phyloP scores from a whole-genome alignment of 2,797 vertebrate genomes.

The Channallabes apus region DNA sequence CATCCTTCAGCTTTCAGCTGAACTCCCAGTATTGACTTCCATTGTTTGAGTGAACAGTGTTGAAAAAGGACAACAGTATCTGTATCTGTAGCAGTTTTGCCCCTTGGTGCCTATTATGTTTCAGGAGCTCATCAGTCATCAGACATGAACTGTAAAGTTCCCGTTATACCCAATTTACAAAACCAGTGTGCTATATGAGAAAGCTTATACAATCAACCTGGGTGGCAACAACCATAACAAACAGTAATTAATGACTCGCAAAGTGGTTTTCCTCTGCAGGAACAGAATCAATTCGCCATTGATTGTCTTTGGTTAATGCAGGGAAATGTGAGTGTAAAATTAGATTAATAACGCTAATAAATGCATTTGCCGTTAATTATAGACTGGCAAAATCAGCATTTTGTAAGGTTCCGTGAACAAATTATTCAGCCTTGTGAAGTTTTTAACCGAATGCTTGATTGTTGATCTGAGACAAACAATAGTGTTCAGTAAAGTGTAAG shows the following conservation, averaged over 20 bases:
- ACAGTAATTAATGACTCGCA: slow-evolving; percentile 49
- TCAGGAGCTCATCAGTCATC: slow-evolving; percentile 30
- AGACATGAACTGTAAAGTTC: slow-evolving; percentile 22
- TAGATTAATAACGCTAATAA: slow-evolving; percentile 43
- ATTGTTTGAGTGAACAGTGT: background rate
- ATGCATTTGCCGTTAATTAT: slow-evolving; percentile 52
- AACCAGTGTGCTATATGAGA: slow-evolving; percentile 2
- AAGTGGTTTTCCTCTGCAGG: slow-evolving; percentile 39
- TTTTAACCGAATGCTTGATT: slow-evolving; percentile 7
- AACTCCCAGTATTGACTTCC: slow-evolving; percentile 7
- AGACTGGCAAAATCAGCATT: slow-evolving; percentile 47
- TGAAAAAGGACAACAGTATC: slow-evolving; percentile 18
- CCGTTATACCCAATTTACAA: slow-evolving; percentile 24
- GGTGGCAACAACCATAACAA: slow-evolving; percentile 43
- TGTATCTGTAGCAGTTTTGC: background rate
- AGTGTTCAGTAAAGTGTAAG: slow-evolving; percentile 4
- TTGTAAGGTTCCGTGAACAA: slow-evolving; percentile 47
- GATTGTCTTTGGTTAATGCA: slow-evolving; percentile 43
- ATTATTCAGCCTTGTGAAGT: slow-evolving; percentile 32
- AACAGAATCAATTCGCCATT: slow-evolving; percentile 43
- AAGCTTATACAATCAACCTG: slow-evolving; percentile 29
- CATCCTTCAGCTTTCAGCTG: background rate
- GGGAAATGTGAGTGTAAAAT: slow-evolving; percentile 39
- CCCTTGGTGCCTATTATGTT: slow-evolving; percentile 19
- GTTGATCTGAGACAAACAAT: slow-evolving; percentile 8